Evolutionary conservation across 2,113 vertebrate species (phyloP), one percentile per base, ranked within the genome.

Genomic region (Microcebus lehilahytsara): DNA sequence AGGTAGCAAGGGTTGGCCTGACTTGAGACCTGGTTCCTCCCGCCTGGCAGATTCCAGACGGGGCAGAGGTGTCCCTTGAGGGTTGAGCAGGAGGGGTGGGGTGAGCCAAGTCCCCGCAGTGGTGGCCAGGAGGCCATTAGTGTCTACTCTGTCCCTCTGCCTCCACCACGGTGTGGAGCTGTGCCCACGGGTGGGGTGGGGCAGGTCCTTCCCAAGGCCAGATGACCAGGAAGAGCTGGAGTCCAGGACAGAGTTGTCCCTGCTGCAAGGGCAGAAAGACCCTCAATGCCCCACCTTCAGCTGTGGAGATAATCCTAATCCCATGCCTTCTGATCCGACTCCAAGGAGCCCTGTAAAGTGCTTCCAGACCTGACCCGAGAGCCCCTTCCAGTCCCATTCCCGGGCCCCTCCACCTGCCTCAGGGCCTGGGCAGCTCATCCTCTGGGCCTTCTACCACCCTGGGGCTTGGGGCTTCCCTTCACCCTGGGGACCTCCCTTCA

Each of bases 1-100:
- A 81, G 94, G 89, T 95, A 87, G 90, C 91, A 85, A 79, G 89
- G 49, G 49, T 25, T 89, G 85, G 93, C 89, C 80, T 32, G 37
- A 53, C 22, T 8, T 3, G 30, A 92, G 86, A 62, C 88, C 72
- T 56, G 64, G 75, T 67, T 83, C 93, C 92, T 89, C 84, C 96
- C 12, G 0, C 69, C 64, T 16, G 69, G 93, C 87, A 62, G 49
- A 91, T 91, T 93, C 96, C 95, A 91, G 74, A 22, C 14, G 0
- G 49, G 34, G 69, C 40, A 92, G 91, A 95, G 84, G 66, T 2
- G 0, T 56, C 42, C 64, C 89, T 20, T 40, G 83, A 22, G 74
- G 62, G 58, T 13, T 3, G 0, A 19, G 42, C 78, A 56, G 94
- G 87, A 72, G 7, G 53, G 84, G 95, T 49, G 89, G 49, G 75